These are phyloP conservation scores for Drosophila pseudotakahashii DNA, from an alignment of 2,888 invertebrate genomes.

Conservation along the genomic window DNA sequence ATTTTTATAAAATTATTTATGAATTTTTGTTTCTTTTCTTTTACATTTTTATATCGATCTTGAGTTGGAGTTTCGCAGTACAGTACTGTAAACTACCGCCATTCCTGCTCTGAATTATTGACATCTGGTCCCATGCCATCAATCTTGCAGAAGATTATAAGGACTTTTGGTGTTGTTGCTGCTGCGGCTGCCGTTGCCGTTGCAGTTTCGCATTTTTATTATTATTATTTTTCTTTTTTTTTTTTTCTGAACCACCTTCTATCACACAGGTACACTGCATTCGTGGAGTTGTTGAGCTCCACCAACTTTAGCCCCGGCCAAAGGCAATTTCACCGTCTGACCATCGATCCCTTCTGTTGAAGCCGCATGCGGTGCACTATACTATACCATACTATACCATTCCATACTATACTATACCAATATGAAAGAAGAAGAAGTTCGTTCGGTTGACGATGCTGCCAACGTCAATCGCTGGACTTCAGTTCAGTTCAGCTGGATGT, in stretches of 20 bases:
- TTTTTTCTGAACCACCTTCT: constrained; percentile 54
- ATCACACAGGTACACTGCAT: constrained; percentile 32
- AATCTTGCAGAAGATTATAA: constrained; percentile 67
- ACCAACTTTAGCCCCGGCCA: constrained; percentile 34
- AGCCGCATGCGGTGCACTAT: constrained; percentile 57
- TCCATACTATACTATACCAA: constrained; percentile 37
- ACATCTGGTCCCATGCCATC: constrained; percentile 70
- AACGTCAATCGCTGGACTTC: constrained; percentile 26
- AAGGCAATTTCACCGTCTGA: constrained; percentile 72
- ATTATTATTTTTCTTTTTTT: neutral
- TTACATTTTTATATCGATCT: too few species aligned
- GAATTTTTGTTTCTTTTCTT: too few species aligned
- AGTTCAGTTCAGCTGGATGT: constrained; percentile 7
- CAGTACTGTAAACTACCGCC: constrained; percentile 50
- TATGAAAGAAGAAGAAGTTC: constrained; percentile 43
- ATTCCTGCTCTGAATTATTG: constrained; percentile 66
- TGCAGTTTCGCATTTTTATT: neutral
- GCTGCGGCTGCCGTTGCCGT: constrained; percentile 16
- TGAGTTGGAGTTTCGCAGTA: neutral
- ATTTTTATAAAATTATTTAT: too few species aligned
- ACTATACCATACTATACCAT: neutral
- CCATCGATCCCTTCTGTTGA: constrained; percentile 64
- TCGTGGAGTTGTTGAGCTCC: constrained; percentile 16
- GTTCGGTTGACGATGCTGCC: constrained; percentile 30
- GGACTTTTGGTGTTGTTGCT: constrained; percentile 37